Conservation (phyloP, 1,140 invertebrate species). For the Leguminivora glycinivorella region DNA sequence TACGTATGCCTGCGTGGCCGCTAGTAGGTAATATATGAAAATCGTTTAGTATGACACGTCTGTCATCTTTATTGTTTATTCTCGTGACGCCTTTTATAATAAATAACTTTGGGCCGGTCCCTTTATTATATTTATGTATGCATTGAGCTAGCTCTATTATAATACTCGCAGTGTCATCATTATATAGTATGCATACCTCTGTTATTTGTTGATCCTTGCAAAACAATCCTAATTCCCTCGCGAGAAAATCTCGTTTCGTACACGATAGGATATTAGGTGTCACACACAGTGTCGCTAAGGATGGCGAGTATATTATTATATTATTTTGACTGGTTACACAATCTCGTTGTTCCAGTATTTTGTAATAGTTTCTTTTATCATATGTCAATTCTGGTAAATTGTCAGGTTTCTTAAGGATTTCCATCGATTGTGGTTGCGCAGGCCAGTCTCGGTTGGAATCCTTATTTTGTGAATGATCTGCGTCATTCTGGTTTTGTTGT, state of each 20-base stretch:
- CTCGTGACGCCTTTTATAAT: not conserved
- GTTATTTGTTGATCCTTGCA: not conserved
- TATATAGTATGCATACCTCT: constrained; percentile 1
- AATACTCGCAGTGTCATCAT: not conserved
- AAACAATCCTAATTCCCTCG: not conserved
- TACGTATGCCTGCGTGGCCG: constrained; percentile 17
- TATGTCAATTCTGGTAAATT: not conserved
- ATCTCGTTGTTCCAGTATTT: not conserved
- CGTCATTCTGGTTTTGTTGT: not conserved
- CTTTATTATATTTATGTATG: constrained; percentile 5
- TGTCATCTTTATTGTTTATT: constrained; percentile 11
- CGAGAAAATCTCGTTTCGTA: not conserved
- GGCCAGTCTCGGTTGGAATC: not conserved
- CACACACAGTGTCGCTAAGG: constrained; percentile 8
- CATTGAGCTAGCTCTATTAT: constrained; percentile 24
- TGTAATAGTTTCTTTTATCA: not conserved
- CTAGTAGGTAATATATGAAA: constrained; percentile 17
- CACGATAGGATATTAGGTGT: not conserved
- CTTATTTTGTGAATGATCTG: not conserved
- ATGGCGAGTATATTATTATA: not conserved
- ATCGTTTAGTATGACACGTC: constrained; percentile 10
- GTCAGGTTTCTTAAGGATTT: not conserved
- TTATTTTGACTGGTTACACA: not conserved
- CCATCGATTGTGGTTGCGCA: not conserved
- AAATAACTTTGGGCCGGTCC: constrained; percentile 8